Conservation (phyloP, 2,797 vertebrate genomes). For the Chelonia mydas region DNA sequence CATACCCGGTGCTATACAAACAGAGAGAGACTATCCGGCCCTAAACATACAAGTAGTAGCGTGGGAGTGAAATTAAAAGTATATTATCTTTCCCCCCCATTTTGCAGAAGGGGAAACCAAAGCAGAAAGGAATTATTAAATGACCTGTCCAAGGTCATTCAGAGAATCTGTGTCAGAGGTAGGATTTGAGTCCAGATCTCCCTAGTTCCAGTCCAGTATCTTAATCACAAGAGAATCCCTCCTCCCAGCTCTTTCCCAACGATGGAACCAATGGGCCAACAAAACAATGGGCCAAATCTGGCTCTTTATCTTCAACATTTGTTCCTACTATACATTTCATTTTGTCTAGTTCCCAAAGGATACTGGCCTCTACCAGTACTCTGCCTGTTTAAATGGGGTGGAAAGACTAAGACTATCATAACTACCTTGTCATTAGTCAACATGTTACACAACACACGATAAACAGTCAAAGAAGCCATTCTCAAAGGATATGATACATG, state of each 20-base stretch:
- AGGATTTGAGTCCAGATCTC: not conserved
- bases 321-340: not conserved
- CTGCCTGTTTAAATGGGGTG: not conserved
- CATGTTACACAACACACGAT: not conserved
- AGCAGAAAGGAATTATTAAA: not conserved
- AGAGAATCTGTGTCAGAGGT: not conserved
- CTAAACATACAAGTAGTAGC: not conserved
- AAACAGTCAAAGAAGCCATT: not conserved
- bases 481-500: not conserved
- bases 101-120: not conserved
- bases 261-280: not conserved
- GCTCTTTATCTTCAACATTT: not conserved
- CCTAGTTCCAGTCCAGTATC: not conserved
- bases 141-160: not conserved
- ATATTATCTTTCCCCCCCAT: not conserved
- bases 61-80: not conserved
- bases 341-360: not conserved
- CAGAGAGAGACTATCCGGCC: not conserved
- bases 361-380: not conserved
- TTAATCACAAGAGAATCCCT: not conserved
- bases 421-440: accelerated
- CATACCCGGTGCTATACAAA: not conserved
- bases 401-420: not conserved
- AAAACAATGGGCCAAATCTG: not conserved
- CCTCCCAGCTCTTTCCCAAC: not conserved